These are phyloP conservation scores for Siniperca knerii DNA, from an alignment of 2,113 vertebrate species.

Conservation along the genomic window DNA sequence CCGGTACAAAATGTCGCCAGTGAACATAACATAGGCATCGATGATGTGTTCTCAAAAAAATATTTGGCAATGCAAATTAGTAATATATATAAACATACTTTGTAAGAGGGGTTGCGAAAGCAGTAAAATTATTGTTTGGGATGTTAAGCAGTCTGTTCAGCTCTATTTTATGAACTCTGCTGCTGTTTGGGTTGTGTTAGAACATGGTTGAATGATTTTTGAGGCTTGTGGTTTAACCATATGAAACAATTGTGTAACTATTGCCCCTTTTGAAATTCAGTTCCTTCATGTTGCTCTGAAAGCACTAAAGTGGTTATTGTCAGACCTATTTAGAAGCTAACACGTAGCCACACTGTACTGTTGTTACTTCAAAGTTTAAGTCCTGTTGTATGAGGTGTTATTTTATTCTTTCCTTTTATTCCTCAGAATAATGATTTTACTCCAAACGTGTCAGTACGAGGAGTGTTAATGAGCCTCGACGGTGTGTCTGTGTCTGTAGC, in stretches of 20 bases:
- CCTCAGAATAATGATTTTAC: slow-evolving; percentile 5
- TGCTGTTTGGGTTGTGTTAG: not conserved
- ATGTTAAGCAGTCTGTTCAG: not conserved
- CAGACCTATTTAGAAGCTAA: not conserved
- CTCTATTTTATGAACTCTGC: not conserved
- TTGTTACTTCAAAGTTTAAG: not conserved
- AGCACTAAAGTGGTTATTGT: not conserved
- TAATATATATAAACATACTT: not conserved
- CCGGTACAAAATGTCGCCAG: no score
- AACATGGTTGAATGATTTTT: not conserved
- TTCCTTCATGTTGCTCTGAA: not conserved
- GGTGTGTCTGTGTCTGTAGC: slow-evolving; percentile 26
- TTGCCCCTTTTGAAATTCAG: not conserved
- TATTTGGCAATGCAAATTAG: not conserved
- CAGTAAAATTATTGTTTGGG: not conserved
- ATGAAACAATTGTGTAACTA: not conserved
- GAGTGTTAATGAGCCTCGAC: slow-evolving; percentile 38
- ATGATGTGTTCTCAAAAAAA: not conserved
- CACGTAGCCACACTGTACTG: not conserved
- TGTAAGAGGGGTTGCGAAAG: not conserved
- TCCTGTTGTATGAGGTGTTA: not conserved
- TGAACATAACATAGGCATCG: no score
- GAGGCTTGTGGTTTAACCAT: no score
- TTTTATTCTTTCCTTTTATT: slow-evolving; percentile 18
- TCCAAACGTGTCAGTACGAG: slow-evolving; percentile 16